Percentiles rank a stretch among this genome's conserved stretches.
phyloP scores from a whole-genome alignment of 2,113 vertebrate species.

The Gracilinanus agilis region DNA sequence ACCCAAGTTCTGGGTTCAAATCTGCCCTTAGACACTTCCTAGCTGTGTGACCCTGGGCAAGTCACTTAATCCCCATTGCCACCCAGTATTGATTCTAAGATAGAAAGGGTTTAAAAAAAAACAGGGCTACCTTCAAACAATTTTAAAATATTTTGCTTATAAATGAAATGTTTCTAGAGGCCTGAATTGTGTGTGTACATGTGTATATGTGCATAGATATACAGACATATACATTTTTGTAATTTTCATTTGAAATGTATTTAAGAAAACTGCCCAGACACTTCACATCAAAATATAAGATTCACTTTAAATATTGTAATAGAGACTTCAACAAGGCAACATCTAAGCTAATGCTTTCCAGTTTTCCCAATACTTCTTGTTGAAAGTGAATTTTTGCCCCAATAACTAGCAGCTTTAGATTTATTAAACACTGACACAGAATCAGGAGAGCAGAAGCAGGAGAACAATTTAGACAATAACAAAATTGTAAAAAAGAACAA shows the following conservation, averaged over 20 bases:
- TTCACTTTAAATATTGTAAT: conserved; percentile 30
- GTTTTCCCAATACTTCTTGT: not conserved
- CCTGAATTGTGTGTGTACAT: not conserved
- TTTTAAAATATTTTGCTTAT: conserved; percentile 53
- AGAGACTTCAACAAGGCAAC: conserved; percentile 27
- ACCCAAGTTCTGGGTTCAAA: no score
- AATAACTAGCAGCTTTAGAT: not conserved
- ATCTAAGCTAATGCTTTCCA: not conserved
- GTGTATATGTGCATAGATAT: not conserved
- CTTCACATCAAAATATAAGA: conserved; percentile 50
- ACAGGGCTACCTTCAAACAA: not conserved
- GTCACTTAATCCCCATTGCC: no score
- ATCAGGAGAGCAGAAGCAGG: not conserved
- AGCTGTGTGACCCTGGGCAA: no score
- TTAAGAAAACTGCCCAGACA: conserved; percentile 43
- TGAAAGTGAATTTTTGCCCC: not conserved
- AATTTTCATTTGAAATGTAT: conserved; percentile 56
- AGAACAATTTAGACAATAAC: not conserved
- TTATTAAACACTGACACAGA: not conserved
- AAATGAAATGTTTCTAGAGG: conserved; percentile 45
- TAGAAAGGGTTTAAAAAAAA: no score
- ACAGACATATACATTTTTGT: conserved; percentile 33
- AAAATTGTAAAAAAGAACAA: not conserved
- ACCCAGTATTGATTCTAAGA: no score
- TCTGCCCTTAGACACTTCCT: no score